These are phyloP conservation scores for Arvicola amphibius DNA, from an alignment of 2,797 vertebrate genomes.

Conservation along the genomic window DNA sequence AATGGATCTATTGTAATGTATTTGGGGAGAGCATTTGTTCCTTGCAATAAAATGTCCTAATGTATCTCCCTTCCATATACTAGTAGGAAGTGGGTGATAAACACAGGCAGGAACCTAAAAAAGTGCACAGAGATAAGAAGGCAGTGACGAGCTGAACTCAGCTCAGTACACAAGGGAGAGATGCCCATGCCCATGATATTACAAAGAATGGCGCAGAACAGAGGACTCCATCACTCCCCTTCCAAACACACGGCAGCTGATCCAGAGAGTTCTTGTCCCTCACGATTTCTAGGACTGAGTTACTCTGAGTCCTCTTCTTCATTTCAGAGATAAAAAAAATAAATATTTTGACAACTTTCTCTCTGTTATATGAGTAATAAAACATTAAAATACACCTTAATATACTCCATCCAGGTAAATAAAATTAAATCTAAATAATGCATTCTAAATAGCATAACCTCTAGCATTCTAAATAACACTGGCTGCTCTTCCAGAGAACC, in stretches of 20 bases:
- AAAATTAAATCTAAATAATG: not conserved
- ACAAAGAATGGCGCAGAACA: not conserved
- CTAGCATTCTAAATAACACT: not conserved
- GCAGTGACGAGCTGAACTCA: not conserved
- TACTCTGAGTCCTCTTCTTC: not conserved
- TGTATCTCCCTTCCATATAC: not conserved
- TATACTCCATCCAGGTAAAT: not conserved
- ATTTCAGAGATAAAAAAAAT: not conserved
- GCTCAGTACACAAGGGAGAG: not conserved
- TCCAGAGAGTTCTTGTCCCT: not conserved
- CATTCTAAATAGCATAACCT: not conserved
- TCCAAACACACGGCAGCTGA: accelerated
- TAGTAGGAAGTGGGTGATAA: slow-evolving; percentile 20
- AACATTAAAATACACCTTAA: not conserved
- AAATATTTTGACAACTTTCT: not conserved
- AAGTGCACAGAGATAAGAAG: not conserved
- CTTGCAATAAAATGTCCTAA: slow-evolving; percentile 59
- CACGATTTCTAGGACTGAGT: not conserved
- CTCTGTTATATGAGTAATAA: not conserved
- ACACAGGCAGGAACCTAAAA: not conserved
- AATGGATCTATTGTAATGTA: slow-evolving; percentile 40
- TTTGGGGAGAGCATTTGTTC: not conserved
- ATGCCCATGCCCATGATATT: not conserved
- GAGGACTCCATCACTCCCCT: not conserved
- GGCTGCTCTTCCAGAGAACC: not conserved